Evolutionary conservation across 53 echinoderm and acorn worm genomes (phyloP), one percentile per base, ranked within the genome.

Genomic region (Zoroaster sp.): DNA sequence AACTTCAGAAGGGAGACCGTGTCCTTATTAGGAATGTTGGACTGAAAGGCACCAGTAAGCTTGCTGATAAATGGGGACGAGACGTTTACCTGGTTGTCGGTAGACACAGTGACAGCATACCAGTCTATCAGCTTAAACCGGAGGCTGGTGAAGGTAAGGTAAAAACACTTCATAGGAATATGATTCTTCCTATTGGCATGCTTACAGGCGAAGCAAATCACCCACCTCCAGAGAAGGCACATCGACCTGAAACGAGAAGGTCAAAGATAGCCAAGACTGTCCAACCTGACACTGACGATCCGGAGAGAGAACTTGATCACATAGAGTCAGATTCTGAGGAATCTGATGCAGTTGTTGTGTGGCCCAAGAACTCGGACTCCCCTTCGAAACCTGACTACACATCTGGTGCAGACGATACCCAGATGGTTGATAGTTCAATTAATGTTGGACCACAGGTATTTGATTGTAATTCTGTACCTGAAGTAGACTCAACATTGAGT

Each of bases 151-250:
- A 47, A 54, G 63, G 82, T 13, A 43, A n/a, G 40, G 71, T 66
- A 68, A 63, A n/a, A 37, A 89, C 80, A 31, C 77, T 89, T 37
- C 89, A 89, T 21, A 67, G 89, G 39, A 79, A 89, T 33, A 75
- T 65, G 40, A 39, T 88, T 4, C 74, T 88, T 18, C 88, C 78
- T 15, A 78, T 88, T 15, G 77, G 31, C 2, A 6, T 49, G 25
- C 74, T 25, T 1, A 40, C 36, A 74, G 1, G 32, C 15, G 5
- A 51, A 11, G 12, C 37, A 9, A 30, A 31, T 12, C 32, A 33
- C 4, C 1, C 30, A 14, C 66, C 63, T 23, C 21, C 30, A 20
- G 28, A 1, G 31, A 51, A 25, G 33, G 35, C 14, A 1, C 23
- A 46, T 3, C 20, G 77, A 38, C 77, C 31, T 5, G 13, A n/a